Conservation (phyloP, 2,888 invertebrate species). For the Steinernema hermaphroditum region DNA sequence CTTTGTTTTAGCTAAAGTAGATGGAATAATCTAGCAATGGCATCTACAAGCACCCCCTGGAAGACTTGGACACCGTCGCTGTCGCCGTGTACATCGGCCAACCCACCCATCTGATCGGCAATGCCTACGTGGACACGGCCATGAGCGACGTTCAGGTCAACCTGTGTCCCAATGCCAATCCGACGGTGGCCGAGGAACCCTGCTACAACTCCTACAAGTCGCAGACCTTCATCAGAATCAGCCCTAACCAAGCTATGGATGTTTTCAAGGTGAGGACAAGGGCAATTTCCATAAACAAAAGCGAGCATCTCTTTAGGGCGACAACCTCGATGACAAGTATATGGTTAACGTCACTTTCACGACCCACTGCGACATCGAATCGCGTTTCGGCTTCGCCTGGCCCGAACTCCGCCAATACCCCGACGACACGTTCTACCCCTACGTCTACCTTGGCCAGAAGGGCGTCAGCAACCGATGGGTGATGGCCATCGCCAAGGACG, state of each 20-base stretch:
- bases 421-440: background rate
- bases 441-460: background rate
- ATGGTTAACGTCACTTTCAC: background rate
- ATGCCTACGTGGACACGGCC: background rate
- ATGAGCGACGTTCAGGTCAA: background rate
- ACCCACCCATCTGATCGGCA: background rate
- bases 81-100: background rate
- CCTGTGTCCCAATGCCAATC: background rate
- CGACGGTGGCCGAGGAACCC: background rate
- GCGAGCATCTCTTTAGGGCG: background rate
- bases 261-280: background rate
- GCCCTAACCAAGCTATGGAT: background rate
- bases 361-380: background rate
- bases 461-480: background rate
- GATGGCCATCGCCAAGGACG: background rate
- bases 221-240: background rate
- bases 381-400: background rate
- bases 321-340: slow-evolving; percentile 1
- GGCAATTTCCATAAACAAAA: background rate
- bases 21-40: background rate
- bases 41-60: background rate
- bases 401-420: background rate
- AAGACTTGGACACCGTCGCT: background rate
- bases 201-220: background rate
- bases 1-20: background rate